Evolutionary conservation across 2,888 invertebrate species (phyloP).

Genomic region (Teleogryllus oceanicus): DNA sequence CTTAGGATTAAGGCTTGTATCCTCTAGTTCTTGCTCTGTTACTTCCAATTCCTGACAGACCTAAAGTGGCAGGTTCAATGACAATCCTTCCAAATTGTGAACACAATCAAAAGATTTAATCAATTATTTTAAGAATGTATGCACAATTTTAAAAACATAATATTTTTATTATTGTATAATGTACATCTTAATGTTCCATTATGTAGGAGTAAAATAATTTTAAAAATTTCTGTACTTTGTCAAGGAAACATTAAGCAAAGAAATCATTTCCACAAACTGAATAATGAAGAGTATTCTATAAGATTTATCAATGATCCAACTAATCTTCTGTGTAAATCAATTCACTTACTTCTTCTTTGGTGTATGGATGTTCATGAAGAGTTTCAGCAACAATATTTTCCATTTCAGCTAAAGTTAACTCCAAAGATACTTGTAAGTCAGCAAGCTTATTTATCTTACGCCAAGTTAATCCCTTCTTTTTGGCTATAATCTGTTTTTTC

Average conservation of each 20-base stretch:
- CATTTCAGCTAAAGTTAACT: slow-evolving; percentile 65
- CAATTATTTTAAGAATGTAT: slow-evolving; percentile 22
- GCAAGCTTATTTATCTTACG: slow-evolving; percentile 62
- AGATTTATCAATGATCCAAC: too few species aligned
- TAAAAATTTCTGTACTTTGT: slow-evolving; percentile 6
- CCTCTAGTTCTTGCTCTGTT: slow-evolving; percentile 60
- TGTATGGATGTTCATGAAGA: slow-evolving; percentile 65
- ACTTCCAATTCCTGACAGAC: slow-evolving; percentile 55
- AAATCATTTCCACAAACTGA: slow-evolving; percentile 18
- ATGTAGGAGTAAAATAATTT: slow-evolving; percentile 3
- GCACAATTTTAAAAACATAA: neutral
- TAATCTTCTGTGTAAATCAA: too few species aligned
- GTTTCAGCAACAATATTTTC: slow-evolving; percentile 60
- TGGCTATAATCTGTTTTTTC: slow-evolving; percentile 61
- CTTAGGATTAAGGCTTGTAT: slow-evolving; percentile 62
- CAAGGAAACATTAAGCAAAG: neutral
- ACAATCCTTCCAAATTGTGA: too few species aligned
- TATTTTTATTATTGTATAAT: too few species aligned
- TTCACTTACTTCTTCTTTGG: slow-evolving; percentile 61
- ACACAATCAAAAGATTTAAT: slow-evolving; percentile 27
- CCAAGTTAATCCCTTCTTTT: slow-evolving; percentile 60
- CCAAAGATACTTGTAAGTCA: slow-evolving; percentile 67
- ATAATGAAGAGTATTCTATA: neutral
- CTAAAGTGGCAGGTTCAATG: slow-evolving; percentile 40
- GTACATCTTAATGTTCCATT: too few species aligned